Conservation (phyloP, 2,113 vertebrate species). For the Alectura lathami region DNA sequence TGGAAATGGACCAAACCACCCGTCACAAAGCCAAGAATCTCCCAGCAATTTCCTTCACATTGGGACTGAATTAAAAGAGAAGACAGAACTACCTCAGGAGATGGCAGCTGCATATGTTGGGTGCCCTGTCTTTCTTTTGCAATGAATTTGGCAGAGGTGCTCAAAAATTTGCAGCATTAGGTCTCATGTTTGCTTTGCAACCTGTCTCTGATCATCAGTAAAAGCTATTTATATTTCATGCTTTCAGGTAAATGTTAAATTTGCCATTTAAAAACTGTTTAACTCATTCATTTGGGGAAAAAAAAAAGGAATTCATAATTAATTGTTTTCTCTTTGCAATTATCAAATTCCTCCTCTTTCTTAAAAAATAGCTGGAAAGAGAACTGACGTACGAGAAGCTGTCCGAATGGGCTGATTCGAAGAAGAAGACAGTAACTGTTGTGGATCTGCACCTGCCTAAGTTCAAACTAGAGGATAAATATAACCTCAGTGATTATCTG, state of each 20-base stretch:
- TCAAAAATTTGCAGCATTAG: not conserved
- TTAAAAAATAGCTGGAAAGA: conserved; percentile 78
- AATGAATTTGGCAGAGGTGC: not conserved
- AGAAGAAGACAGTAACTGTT: conserved; percentile 74
- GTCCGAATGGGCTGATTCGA: conserved; percentile 75
- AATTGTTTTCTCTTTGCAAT: not conserved
- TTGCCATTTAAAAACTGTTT: not conserved
- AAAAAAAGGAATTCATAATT: not conserved
- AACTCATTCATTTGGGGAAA: too few relatives aligned
- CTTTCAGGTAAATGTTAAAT: not conserved
- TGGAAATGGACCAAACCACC: not conserved
- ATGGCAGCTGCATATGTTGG: not conserved
- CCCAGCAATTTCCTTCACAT: not conserved
- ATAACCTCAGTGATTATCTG: conserved; percentile 71
- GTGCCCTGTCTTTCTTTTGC: not conserved
- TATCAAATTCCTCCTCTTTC: not conserved
- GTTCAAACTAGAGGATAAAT: conserved; percentile 82
- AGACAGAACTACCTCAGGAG: not conserved
- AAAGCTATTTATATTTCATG: not conserved
- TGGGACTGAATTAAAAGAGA: not conserved
- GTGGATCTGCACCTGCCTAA: conserved; percentile 81
- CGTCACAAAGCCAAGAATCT: not conserved
- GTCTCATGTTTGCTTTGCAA: not conserved
- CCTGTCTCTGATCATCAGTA: not conserved
- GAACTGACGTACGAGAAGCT: conserved; percentile 80